These are phyloP conservation scores for Solen grandis DNA, from an alignment of 1,140 invertebrate genomes.

Conservation along the genomic window DNA sequence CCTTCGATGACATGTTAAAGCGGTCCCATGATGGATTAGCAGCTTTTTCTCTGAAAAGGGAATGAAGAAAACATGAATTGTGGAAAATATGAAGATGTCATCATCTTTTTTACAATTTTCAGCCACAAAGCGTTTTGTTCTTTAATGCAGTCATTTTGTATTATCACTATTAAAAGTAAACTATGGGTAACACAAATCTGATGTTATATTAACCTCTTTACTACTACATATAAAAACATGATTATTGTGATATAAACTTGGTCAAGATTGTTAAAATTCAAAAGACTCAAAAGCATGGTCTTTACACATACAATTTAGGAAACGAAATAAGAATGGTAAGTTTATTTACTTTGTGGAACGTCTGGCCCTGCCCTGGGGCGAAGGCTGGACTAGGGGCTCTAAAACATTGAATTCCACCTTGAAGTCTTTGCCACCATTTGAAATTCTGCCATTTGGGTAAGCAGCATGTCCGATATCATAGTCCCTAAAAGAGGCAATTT, in stretches of 20 bases:
- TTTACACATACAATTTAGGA: background rate
- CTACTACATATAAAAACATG: no score
- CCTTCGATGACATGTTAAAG: slow-evolving; percentile 5
- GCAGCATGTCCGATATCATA: background rate
- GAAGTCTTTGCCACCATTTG: slow-evolving; percentile 15
- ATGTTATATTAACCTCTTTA: background rate
- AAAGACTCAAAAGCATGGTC: no score
- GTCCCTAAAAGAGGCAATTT: background rate
- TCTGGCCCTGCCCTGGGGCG: background rate
- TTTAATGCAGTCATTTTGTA: background rate
- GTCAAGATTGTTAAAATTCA: no score
- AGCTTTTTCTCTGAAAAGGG: slow-evolving; percentile 6
- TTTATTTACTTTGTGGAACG: background rate
- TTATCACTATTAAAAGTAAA: background rate
- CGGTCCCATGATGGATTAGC: slow-evolving; percentile 34
- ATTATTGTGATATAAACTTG: no score
- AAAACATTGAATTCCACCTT: slow-evolving; percentile 27
- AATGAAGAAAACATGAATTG: no score
- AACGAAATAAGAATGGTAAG: background rate
- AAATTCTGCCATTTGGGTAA: background rate
- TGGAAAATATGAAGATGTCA: no score
- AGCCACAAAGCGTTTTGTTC: background rate
- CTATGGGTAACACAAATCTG: background rate
- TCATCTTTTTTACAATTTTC: background rate
- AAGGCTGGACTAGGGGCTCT: background rate